phyloP scores from a whole-genome alignment of 1,140 invertebrate species.

The Cydia fagiglandana region DNA sequence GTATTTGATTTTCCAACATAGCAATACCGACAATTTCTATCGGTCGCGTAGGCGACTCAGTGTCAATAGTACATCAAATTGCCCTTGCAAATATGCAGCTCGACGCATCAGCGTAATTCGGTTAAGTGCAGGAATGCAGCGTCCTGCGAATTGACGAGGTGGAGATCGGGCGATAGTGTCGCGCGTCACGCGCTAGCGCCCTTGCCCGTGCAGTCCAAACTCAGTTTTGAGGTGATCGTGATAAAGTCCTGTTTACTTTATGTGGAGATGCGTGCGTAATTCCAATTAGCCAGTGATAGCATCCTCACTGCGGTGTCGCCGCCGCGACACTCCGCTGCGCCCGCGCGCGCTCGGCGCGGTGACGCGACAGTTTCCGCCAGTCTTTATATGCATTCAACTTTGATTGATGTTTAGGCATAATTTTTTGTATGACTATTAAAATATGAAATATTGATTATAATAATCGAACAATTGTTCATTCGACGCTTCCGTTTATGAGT shows the following conservation, averaged over 20 bases:
- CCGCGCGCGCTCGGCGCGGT: constrained; percentile 27
- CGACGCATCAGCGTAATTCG: constrained; percentile 15
- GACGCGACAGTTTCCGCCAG: constrained; percentile 9
- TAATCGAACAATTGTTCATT: not conserved
- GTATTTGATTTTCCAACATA: not conserved
- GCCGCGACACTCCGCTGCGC: constrained; percentile 39
- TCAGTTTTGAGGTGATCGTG: not conserved
- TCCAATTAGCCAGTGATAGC: constrained; percentile 50
- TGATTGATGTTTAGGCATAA: not conserved
- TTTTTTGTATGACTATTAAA: not conserved
- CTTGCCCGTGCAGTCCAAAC: not conserved
- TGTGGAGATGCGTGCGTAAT: not conserved
- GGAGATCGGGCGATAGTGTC: not conserved
- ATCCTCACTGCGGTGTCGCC: constrained; percentile 50
- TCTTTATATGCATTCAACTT: not conserved
- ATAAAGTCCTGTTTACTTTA: not conserved
- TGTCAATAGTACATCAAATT: constrained; percentile 14
- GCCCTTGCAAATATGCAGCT: constrained; percentile 16
- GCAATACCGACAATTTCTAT: not conserved
- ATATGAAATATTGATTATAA: constrained; percentile 5
- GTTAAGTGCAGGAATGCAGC: constrained; percentile 18
- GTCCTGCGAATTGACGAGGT: constrained; percentile 17
- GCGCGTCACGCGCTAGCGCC: not conserved
- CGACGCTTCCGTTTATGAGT: not conserved
- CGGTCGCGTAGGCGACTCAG: not conserved